Evolutionary conservation across 2,113 vertebrate species (phyloP).

Genomic region (Menidia beryllina): DNA sequence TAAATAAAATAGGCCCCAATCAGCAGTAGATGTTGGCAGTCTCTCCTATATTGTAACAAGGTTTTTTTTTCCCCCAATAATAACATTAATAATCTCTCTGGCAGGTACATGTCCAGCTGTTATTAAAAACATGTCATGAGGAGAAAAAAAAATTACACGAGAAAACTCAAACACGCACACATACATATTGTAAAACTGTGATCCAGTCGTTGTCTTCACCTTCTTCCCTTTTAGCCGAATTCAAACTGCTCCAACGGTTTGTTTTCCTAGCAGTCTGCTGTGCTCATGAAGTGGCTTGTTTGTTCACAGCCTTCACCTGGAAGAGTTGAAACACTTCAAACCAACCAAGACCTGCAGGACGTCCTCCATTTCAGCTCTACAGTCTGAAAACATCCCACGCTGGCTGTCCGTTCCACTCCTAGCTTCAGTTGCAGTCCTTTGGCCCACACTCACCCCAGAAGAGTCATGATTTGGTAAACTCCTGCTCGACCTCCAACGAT

Average conservation of each 20-base stretch:
- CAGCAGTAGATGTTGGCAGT: constrained; percentile 85
- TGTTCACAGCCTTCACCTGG: constrained; percentile 62
- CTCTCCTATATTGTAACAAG: constrained; percentile 82
- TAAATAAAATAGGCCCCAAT: constrained; percentile 87
- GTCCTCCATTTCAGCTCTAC: constrained; percentile 13
- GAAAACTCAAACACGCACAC: constrained; percentile 47
- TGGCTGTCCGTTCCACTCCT: constrained; percentile 10
- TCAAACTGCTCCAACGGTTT: constrained; percentile 7
- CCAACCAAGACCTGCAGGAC: constrained; percentile 24
- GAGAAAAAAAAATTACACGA: constrained; percentile 50
- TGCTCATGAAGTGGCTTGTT: constrained; percentile 19
- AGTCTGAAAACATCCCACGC: constrained; percentile 18
- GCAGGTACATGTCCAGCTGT: constrained; percentile 79
- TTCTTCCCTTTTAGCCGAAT: constrained; percentile 48
- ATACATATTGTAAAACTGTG: constrained; percentile 51
- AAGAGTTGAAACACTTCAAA: constrained; percentile 53
- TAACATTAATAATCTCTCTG: constrained; percentile 82
- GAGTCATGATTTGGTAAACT: constrained; percentile 37
- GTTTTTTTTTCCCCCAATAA: constrained; percentile 40
- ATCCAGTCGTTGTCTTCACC: constrained; percentile 74
- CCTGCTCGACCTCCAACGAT: constrained; percentile 22
- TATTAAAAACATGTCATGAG: constrained; percentile 70
- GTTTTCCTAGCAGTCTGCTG: constrained; percentile 32
- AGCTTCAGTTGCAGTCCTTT: constrained; percentile 54
- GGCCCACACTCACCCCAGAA: constrained; percentile 38